Conservation (phyloP, 2,888 invertebrate genomes). For the Tenthredo distinguenda region DNA sequence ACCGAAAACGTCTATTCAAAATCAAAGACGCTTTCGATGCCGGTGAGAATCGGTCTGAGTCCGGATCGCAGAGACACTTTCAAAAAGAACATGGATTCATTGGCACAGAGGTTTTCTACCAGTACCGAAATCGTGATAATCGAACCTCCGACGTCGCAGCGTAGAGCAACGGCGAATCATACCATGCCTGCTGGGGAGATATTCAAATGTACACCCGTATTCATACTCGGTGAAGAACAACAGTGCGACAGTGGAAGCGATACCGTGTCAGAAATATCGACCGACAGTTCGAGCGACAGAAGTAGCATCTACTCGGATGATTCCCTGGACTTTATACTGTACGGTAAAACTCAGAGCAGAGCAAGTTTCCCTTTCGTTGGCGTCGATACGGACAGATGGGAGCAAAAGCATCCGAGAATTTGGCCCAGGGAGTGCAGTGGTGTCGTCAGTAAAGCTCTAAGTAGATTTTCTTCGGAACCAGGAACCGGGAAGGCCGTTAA, state of each 20-base stretch:
- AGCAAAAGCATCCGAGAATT: conserved; percentile 59
- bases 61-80: conserved; percentile 77
- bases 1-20: conserved; percentile 67
- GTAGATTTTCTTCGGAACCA: conserved; percentile 74
- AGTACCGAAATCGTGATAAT: conserved; percentile 73
- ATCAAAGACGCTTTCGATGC: conserved; percentile 62
- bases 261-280: conserved; percentile 79
- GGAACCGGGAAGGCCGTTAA: conserved; percentile 4
- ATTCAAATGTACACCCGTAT: conserved; percentile 77
- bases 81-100: conserved; percentile 77
- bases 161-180: conserved; percentile 75
- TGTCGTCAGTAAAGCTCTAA: conserved; percentile 77
- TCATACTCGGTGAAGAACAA: conserved; percentile 76
- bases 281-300: conserved; percentile 79
- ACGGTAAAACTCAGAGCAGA: conserved; percentile 73
- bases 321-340: conserved; percentile 77
- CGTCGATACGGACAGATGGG: conserved; percentile 68
- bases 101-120: conserved; percentile 76
- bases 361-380: conserved; percentile 75
- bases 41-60: conserved; percentile 72
- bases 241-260: conserved; percentile 78
- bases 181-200: conserved; percentile 77
- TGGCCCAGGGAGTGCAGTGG: conserved; percentile 78
- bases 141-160: conserved; percentile 66
- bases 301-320: conserved; percentile 80